Evolutionary conservation across 2,888 invertebrate genomes (phyloP).

Genomic region (Byasa hedistus): DNA sequence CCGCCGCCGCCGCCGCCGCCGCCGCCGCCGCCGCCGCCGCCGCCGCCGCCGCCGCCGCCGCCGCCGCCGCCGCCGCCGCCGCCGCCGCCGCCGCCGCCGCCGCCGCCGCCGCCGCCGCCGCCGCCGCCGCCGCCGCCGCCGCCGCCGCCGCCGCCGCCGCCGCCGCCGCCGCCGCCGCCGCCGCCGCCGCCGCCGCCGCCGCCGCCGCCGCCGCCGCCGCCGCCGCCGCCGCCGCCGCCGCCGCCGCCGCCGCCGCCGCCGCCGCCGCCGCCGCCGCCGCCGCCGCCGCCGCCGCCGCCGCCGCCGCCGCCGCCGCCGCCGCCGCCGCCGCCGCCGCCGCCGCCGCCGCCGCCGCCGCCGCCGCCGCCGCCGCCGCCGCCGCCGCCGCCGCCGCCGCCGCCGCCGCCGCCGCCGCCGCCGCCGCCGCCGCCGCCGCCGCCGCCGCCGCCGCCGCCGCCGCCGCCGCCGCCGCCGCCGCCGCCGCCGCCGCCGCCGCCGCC

Average conservation of each 20-base stretch:
- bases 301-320: slow-evolving; percentile 35
- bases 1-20: slow-evolving; percentile 33
- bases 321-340: slow-evolving; percentile 56
- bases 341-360: slow-evolving; percentile 33
- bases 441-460: slow-evolving; percentile 28
- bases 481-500: slow-evolving; percentile 26
- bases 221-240: slow-evolving; percentile 38
- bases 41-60: slow-evolving; percentile 53
- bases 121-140: slow-evolving; percentile 36
- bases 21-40: slow-evolving; percentile 35
- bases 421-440: slow-evolving; percentile 54
- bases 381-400: slow-evolving; percentile 35
- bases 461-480: slow-evolving; percentile 30
- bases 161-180: slow-evolving; percentile 27
- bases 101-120: slow-evolving; percentile 34
- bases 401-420: slow-evolving; percentile 35
- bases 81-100: slow-evolving; percentile 31
- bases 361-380: slow-evolving; percentile 30
- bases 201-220: slow-evolving; percentile 35
- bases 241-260: slow-evolving; percentile 54
- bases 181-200: slow-evolving; percentile 33
- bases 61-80: slow-evolving; percentile 38
- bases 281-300: slow-evolving; percentile 33
- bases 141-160: slow-evolving; percentile 54
- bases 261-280: slow-evolving; percentile 28